Evolutionary conservation across 1,140 invertebrate species (phyloP), one percentile per base, ranked within the genome.

Genomic region (Lanistes nyassanus): DNA sequence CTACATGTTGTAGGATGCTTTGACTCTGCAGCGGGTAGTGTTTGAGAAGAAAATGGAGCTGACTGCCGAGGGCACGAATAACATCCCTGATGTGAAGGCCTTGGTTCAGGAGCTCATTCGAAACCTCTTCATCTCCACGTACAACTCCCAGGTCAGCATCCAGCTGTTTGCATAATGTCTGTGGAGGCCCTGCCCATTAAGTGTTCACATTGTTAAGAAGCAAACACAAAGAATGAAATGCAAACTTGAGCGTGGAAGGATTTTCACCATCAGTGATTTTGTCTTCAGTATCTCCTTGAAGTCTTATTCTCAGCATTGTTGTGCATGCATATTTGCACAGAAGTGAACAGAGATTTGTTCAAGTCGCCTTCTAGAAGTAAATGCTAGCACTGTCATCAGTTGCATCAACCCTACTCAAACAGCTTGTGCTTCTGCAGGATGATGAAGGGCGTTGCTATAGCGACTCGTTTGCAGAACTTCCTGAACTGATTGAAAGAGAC

Each of bases 401-500:
- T 13, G 9, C 42, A 47, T 47, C 42, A 47, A 13, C 9, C 42
- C 19, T 16, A 47, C 9, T 1, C 5, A 47, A 1, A 6, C 42
- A 13, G 42, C 19, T 16, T 47, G 42, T 47, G 69, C 21, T 29
- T 62, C 75, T 72, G 34, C 94, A 98, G 90, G 97, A 99, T 89
- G 95, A 97, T 86, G 96, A 98, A 88, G 97, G 97, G 62, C 92
- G 97, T 68, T 99, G 97, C 86, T 98, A 96, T 86, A 97, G 95
- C 11, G 97, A 99, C 90, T 97, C 96, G 13, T 94, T 99, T 92
- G 94, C 94, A 0, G 97, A 99, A 86, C 89, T 99, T 39, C 95
- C 81, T 23, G 83, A 87, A 53, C 67, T 72, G 60, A 80, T 76
- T 55, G 76, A 81, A 78, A 77, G 80, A 81, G 68, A 77, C 53